Percentiles rank a stretch among this genome's conserved stretches.
Conservation (phyloP, 2,113 vertebrate genomes). For the Mixornis gularis region DNA sequence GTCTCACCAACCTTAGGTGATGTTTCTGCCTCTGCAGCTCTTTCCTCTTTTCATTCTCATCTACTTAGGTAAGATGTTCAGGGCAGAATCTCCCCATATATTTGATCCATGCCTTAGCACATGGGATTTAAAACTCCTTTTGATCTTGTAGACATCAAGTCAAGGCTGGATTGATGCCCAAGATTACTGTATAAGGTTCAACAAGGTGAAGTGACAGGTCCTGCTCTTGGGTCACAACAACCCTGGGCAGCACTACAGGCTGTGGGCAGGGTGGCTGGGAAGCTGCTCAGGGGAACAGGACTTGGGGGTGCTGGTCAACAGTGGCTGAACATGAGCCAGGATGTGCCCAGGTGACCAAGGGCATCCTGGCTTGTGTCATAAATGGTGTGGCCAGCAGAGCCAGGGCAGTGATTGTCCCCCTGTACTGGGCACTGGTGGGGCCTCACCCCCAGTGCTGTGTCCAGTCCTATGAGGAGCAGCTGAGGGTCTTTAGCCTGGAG, state of each 20-base stretch:
- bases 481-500: neutral
- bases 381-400: neutral
- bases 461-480: neutral
- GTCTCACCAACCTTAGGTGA: neutral
- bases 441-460: no score
- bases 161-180: neutral
- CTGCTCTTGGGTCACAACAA: neutral
- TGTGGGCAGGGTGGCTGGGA: neutral
- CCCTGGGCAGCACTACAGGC: fast-evolving
- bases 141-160: neutral
- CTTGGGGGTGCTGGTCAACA: neutral
- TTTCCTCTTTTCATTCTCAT: neutral
- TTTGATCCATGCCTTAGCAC: neutral
- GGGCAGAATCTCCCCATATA: neutral
- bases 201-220: neutral
- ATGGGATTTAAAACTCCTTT: neutral
- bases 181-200: neutral
- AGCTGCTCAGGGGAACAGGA: neutral
- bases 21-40: neutral
- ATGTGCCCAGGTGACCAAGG: neutral
- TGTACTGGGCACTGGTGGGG: neutral
- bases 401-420: neutral
- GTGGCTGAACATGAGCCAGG: neutral
- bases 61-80: neutral
- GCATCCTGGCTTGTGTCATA: neutral